Conservation (phyloP, 2,888 invertebrate species). For the Diaprepes abbreviatus region DNA sequence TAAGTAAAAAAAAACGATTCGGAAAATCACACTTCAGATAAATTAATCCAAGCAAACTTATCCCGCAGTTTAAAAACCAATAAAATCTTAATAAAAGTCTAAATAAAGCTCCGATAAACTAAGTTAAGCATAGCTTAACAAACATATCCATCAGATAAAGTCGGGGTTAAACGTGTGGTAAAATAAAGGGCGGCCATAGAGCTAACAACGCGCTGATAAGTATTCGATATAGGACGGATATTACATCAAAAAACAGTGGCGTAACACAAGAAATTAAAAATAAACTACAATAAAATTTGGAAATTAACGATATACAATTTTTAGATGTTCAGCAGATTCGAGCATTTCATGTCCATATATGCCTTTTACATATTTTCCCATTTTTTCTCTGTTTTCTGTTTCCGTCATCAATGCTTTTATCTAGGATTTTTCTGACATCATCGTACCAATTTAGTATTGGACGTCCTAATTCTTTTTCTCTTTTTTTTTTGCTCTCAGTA, state of each 20-base stretch:
- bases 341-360: too few relatives aligned
- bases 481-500: too few relatives aligned
- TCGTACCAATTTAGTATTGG: too few relatives aligned
- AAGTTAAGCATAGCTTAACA: slow-evolving; percentile 43
- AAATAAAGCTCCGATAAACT: slow-evolving; percentile 33
- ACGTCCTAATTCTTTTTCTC: too few relatives aligned
- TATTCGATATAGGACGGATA: slow-evolving; percentile 40
- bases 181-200: slow-evolving; percentile 43
- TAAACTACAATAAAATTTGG: too few relatives aligned
- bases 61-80: slow-evolving; percentile 20
- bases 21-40: slow-evolving; percentile 7
- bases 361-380: too few relatives aligned
- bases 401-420: too few relatives aligned
- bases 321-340: too few relatives aligned
- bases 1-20: neutral
- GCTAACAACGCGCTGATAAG: slow-evolving; percentile 43
- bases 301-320: too few relatives aligned
- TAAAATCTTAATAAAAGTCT: slow-evolving; percentile 29
- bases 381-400: too few relatives aligned
- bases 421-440: too few relatives aligned
- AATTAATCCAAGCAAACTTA: slow-evolving; percentile 7
- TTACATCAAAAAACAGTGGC: slow-evolving; percentile 37
- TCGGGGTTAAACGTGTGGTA: slow-evolving; percentile 46
- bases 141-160: slow-evolving; percentile 45
- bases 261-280: neutral